phyloP scores from a whole-genome alignment of 1,140 invertebrate genomes.

The Brachionus koreanus region DNA sequence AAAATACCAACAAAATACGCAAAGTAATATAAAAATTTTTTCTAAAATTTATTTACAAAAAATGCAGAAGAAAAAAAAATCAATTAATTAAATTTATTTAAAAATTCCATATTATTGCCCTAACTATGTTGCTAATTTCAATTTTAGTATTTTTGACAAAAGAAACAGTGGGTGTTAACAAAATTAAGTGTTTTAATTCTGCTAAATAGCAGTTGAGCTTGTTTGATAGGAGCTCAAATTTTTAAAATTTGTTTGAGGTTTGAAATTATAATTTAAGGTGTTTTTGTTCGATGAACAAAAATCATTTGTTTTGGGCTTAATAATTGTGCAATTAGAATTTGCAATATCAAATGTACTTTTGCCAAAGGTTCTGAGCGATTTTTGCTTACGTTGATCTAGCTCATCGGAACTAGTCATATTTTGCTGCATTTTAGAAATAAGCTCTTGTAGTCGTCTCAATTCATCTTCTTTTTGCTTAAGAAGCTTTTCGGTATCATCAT shows the following conservation, averaged over 20 bases:
- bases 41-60: neutral
- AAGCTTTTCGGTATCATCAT: conserved; percentile 11
- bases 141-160: neutral
- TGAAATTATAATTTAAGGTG: conserved; percentile 17
- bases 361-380: neutral
- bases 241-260: conserved; percentile 7
- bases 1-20: too few species aligned
- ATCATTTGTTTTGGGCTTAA: neutral
- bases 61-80: neutral
- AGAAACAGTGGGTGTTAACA: neutral
- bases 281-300: conserved; percentile 5
- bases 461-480: conserved; percentile 39
- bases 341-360: conserved; percentile 9
- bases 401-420: neutral
- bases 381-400: neutral
- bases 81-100: neutral
- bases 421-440: conserved; percentile 31
- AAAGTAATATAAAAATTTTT: too few species aligned
- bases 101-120: neutral
- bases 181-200: neutral
- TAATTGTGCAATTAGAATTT: conserved; percentile 11
- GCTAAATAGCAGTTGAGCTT: conserved; percentile 26
- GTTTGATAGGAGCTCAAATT: conserved; percentile 10
- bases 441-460: conserved; percentile 11
- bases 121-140: neutral